Evolutionary conservation across 2,113 vertebrate genomes (phyloP).

Genomic region (Acrocephalus arundinaceus): DNA sequence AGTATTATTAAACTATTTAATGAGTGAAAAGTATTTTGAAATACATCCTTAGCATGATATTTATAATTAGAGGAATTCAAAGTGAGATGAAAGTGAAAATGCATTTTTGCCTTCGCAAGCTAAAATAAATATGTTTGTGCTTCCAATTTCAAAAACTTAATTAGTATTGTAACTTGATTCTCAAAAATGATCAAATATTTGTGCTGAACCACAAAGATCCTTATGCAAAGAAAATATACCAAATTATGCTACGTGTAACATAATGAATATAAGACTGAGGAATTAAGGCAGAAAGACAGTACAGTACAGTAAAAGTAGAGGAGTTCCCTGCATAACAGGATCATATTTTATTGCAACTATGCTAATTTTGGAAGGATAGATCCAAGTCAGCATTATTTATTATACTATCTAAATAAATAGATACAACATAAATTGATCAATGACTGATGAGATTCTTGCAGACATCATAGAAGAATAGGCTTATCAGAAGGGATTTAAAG

Average conservation of each 20-base stretch:
- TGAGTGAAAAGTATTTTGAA: neutral
- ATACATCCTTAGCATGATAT: neutral
- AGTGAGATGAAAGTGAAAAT: neutral
- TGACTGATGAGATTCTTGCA: neutral
- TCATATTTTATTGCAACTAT: neutral
- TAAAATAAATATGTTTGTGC: neutral
- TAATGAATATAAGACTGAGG: neutral
- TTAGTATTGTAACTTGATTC: neutral
- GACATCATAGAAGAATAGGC: neutral
- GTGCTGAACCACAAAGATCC: neutral
- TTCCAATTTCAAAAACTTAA: neutral
- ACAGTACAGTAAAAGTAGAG: neutral
- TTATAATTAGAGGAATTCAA: neutral
- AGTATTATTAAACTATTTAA: neutral
- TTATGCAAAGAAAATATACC: neutral
- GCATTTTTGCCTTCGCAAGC: neutral
- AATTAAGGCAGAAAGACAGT: neutral
- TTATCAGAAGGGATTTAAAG: neutral
- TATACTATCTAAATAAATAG: neutral
- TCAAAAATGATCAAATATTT: neutral
- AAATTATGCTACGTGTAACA: neutral
- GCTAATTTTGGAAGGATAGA: neutral
- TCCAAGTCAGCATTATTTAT: neutral
- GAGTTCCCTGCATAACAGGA: neutral
- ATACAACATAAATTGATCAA: neutral